Conservation (phyloP, 2,113 vertebrate species). For the Himantopus leucocephalus region DNA sequence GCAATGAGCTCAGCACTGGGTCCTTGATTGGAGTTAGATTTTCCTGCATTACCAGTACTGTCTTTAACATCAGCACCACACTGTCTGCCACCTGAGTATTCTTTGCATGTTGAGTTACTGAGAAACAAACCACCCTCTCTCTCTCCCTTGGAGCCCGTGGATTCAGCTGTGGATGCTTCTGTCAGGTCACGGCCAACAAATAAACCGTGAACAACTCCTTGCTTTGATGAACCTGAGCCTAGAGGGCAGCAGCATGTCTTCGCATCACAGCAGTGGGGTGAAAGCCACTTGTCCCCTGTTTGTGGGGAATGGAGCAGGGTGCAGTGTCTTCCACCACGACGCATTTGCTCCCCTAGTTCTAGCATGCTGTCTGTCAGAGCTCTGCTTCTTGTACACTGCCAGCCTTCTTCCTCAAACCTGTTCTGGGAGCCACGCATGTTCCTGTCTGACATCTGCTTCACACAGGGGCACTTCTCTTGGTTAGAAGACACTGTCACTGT, state of each 20-base stretch:
- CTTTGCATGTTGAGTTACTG: not conserved
- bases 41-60: not conserved
- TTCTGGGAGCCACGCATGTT: not conserved
- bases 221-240: not conserved
- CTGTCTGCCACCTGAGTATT: not conserved
- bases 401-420: not conserved
- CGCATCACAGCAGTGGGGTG: not conserved
- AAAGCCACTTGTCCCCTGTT: not conserved
- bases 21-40: not conserved
- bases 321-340: not conserved
- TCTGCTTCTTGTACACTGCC: not conserved
- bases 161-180: not conserved
- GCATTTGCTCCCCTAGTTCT: not conserved
- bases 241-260: not conserved
- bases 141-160: not conserved
- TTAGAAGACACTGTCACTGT: not conserved
- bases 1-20: not conserved
- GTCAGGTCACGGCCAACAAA: not conserved
- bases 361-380: conserved; percentile 19
- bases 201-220: not conserved
- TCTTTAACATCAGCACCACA: not conserved
- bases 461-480: not conserved
- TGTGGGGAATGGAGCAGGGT: not conserved
- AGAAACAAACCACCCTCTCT: not conserved
- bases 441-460: not conserved